phyloP scores from a whole-genome alignment of 2,113 vertebrate species.

The Cebus imitator region DNA sequence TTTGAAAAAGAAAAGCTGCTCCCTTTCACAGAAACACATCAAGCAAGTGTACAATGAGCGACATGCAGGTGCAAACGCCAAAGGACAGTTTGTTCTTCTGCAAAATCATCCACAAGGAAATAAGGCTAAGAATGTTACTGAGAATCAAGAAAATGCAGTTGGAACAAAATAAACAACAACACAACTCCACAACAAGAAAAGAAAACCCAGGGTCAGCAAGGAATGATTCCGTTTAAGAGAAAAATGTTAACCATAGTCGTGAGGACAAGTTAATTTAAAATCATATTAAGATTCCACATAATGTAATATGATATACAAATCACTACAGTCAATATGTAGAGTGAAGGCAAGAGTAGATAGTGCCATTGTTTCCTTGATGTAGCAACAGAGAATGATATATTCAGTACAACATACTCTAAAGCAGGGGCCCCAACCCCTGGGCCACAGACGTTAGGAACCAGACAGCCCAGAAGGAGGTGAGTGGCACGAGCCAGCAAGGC shows the following conservation, averaged over 20 bases:
- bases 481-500: too few species aligned
- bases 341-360: background rate
- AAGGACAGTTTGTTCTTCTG: background rate
- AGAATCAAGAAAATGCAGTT: background rate
- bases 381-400: background rate
- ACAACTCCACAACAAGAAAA: background rate
- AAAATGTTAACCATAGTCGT: background rate
- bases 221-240: background rate
- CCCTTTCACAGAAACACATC: background rate
- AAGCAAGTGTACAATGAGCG: background rate
- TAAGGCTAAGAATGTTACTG: background rate
- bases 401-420: background rate
- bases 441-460: too few species aligned
- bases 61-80: background rate
- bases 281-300: background rate
- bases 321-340: background rate
- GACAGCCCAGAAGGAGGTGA: too few species aligned
- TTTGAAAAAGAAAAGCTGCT: background rate
- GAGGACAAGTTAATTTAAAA: background rate
- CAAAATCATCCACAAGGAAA: background rate
- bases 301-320: background rate
- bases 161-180: conserved; percentile 1
- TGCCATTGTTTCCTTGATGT: background rate
- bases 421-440: too few species aligned
- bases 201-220: background rate